A percentile compares a stretch with the other conserved stretches of the same genome.
phyloP scores from a whole-genome alignment of 2,888 invertebrate genomes.

The Melanargia galathea region DNA sequence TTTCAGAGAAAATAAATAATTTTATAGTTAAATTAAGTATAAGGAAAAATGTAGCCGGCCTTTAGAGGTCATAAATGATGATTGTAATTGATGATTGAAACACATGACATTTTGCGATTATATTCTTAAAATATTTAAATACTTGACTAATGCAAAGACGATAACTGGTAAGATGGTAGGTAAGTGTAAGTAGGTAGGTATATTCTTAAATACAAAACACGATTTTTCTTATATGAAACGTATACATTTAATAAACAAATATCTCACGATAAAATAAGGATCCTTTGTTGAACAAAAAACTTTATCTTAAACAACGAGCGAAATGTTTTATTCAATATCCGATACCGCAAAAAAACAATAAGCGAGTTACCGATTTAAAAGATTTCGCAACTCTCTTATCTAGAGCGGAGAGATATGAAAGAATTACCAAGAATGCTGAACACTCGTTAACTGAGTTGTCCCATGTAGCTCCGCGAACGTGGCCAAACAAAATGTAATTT shows the following conservation, averaged over 20 bases:
- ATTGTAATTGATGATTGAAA: not conserved
- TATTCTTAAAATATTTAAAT: not conserved
- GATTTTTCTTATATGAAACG: no score
- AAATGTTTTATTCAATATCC: slow-evolving; percentile 41
- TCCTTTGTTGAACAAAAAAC: no score
- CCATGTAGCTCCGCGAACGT: slow-evolving; percentile 69
- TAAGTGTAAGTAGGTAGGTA: no score
- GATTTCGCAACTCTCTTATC: slow-evolving; percentile 47
- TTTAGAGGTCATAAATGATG: not conserved
- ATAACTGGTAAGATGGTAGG: no score
- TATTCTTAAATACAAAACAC: no score
- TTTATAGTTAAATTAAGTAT: not conserved
- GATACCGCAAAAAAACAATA: slow-evolving; percentile 41
- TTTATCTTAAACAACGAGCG: slow-evolving; percentile 17
- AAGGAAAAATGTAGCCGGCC: not conserved
- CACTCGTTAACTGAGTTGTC: slow-evolving; percentile 79
- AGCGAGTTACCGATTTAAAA: slow-evolving; percentile 44
- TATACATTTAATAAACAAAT: no score
- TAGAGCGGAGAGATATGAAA: slow-evolving; percentile 66
- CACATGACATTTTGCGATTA: not conserved
- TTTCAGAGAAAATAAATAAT: not conserved
- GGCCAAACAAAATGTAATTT: slow-evolving; percentile 81
- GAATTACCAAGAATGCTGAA: slow-evolving; percentile 72
- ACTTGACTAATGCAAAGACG: no score
- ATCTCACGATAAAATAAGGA: no score